Percentiles rank a stretch among this genome's conserved stretches.
These are phyloP conservation scores for Macrosiphum euphorbiae DNA, from an alignment of 2,888 invertebrate species.

Conservation along the genomic window DNA sequence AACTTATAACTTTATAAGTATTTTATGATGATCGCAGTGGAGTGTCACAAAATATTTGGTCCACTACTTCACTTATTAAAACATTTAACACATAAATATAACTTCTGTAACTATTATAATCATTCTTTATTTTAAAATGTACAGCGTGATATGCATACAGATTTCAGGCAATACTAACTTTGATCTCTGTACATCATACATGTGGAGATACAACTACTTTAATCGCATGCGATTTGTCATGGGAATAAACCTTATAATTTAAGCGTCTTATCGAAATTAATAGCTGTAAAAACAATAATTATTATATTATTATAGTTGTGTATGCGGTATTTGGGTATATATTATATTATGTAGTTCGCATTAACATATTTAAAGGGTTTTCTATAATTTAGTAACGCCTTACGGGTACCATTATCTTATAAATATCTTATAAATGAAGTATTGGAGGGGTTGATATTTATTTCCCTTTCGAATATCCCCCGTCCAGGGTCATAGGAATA, in stretches of 20 bases:
- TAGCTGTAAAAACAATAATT: neutral
- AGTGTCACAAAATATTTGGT: neutral
- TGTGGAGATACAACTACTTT: neutral
- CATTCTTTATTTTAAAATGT: neutral
- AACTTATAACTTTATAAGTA: neutral
- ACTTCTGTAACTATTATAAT: neutral
- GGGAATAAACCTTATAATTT: neutral
- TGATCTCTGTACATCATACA: neutral
- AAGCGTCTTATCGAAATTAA: neutral
- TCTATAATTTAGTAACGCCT: slow-evolving; percentile 43
- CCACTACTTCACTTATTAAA: neutral
- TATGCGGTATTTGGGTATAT: neutral
- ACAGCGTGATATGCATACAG: neutral
- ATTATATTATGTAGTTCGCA: neutral
- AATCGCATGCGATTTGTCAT: neutral
- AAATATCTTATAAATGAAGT: slow-evolving; percentile 42
- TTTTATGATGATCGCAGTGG: neutral
- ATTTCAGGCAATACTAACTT: neutral
- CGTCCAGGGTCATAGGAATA: neutral
- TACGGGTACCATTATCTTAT: slow-evolving; percentile 28
- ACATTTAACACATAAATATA: neutral
- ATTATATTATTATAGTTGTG: slow-evolving; percentile 2
- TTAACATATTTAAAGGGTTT: slow-evolving; percentile 45
- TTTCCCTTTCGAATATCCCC: slow-evolving; percentile 30
- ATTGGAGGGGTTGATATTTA: slow-evolving; percentile 46